Base-by-base conservation (phyloP, 2,113 vertebrate genomes). In the Numenius arquata region DNA sequence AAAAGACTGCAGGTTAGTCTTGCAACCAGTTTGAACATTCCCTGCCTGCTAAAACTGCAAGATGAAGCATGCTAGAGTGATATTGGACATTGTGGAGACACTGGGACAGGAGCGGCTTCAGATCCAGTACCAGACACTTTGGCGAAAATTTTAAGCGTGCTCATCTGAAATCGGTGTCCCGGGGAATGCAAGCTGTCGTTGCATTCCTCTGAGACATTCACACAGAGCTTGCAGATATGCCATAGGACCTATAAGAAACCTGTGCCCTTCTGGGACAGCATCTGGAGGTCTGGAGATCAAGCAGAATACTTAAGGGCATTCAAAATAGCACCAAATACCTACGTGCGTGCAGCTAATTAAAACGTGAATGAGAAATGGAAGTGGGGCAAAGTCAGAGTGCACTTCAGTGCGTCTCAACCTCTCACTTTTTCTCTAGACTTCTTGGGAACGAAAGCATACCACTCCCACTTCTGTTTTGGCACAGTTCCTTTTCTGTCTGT, bases 201-300 rank as follows among this genome's bases (percentile, higher is more conserved):
- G n/a, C 20, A 16, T 79, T 76, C 47, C 34, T 62, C 52, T 11
- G 22, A 74, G 50, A 73, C 11, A 19, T 15, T 74, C 32, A 17
- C 58, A 30, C 11, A 0, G 1, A 67, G 9, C 29, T 63, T 88
- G 62, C 32, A 52, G 47, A n/a, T 52, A 27, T 0, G 4, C 47
- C 22, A 14, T 2, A 40, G 40, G 29, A 75, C 43, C 17, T 55
- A 4, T 8, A 72, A 73, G 71, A 85, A 85, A 34, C 36, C 20
- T 0, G 0, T 68, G 47, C 7, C 18, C 32, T 93, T 59, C 74
- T 79, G 21, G 8, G 8, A 17, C 30, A 78, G 38, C 27, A 26
- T 74, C 32, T n/a, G 65, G 27, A 59, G 18, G 36, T 34, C 15
- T 76, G 40, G 11, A 88, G 56, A 56, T 63, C 25, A 78, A 72